Percentiles rank a stretch among this genome's conserved stretches.
These are phyloP conservation scores for Cataglyphis rosenhaueri DNA, from an alignment of 2,888 invertebrate genomes.

Conservation along the genomic window DNA sequence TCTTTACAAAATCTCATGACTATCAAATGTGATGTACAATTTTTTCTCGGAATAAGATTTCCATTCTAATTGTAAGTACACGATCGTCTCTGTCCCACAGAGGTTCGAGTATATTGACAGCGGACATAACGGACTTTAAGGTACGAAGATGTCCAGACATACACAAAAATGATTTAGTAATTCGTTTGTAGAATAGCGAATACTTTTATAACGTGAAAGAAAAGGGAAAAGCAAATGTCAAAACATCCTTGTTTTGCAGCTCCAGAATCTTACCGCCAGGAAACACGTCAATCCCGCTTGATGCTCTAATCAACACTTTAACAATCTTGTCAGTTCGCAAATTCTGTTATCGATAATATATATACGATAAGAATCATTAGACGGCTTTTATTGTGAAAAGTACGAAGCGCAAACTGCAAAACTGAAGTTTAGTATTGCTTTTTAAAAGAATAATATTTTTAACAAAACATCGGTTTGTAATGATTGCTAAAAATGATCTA, in stretches of 20 bases:
- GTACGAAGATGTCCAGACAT: slow-evolving; percentile 65
- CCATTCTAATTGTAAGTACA: slow-evolving; percentile 6
- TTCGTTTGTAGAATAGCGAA: slow-evolving; percentile 27
- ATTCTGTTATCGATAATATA: slow-evolving; percentile 21
- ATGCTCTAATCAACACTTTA: slow-evolving; percentile 70
- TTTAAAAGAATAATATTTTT: neutral
- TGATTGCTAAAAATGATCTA: neutral
- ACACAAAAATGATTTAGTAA: slow-evolving; percentile 60
- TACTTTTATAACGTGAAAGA: neutral
- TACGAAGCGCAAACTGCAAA: slow-evolving; percentile 1
- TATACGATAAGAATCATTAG: slow-evolving; percentile 6
- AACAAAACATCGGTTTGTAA: slow-evolving; percentile 9
- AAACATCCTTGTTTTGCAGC: slow-evolving; percentile 82
- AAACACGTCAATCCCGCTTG: slow-evolving; percentile 84
- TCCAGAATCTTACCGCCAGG: slow-evolving; percentile 84
- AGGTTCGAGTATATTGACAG: slow-evolving; percentile 85
- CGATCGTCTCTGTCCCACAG: slow-evolving; percentile 77
- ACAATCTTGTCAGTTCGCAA: slow-evolving; percentile 50
- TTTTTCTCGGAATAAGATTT: slow-evolving; percentile 15
- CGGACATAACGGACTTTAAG: slow-evolving; percentile 83
- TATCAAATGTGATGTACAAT: neutral
- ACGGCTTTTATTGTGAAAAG: slow-evolving; percentile 2
- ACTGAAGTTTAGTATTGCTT: neutral
- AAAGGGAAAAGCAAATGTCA: slow-evolving; percentile 51
- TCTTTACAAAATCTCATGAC: neutral